Base-by-base conservation (phyloP, 1,140 invertebrate species). In the Scaptodrosophila lebanonensis region DNA sequence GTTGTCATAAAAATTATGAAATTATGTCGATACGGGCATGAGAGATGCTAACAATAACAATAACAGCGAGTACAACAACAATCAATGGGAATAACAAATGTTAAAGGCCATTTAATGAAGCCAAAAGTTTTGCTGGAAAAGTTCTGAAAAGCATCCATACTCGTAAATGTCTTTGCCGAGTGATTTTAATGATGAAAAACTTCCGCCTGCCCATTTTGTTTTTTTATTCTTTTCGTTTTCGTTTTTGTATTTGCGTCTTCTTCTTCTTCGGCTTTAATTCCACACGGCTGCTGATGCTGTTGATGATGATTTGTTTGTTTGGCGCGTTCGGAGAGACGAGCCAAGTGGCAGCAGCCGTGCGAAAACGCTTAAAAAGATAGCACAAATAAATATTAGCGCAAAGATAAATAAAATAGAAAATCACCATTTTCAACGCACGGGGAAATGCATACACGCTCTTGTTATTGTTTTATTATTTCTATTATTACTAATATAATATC, bases 1-100 rank as follows among this genome's bases (percentile, higher is more conserved):
- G 50, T 64, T 71, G 69, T 77, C 73, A 58, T 72, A 72, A 71
- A 77, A 72, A 68, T 68, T 64, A 77, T 68, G 48, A 68, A 77
- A 72, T 77, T 61, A 77, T 77, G 59, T 68, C 66, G 48, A 47
- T 38, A 22, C 32, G 13, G 29, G 36, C 12, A 25, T 35, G 25
- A 13, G 17, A 2, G 7, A 29, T 29, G 30, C 13, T 16, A n/a
- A 13, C 1, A 17, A 2, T 12, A 25, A 29, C 17, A 15, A 8
- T 22, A 12, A 3, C 3, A 49, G 29, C 15, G n/a, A 45, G 18
- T 22, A 27, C 17, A 20, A 25, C 22, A 25, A 25, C 22, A 25
- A 25, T 25, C 8, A 4, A 3, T 25, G 22, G 22, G 22, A 4
- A 25, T 4, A 4, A 8, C 22, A 25, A 25, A 25, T 25, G 22